Evolutionary conservation across 2,113 vertebrate species (phyloP), one percentile per base, ranked within the genome.

Genomic region (Mormoops blainvillei): DNA sequence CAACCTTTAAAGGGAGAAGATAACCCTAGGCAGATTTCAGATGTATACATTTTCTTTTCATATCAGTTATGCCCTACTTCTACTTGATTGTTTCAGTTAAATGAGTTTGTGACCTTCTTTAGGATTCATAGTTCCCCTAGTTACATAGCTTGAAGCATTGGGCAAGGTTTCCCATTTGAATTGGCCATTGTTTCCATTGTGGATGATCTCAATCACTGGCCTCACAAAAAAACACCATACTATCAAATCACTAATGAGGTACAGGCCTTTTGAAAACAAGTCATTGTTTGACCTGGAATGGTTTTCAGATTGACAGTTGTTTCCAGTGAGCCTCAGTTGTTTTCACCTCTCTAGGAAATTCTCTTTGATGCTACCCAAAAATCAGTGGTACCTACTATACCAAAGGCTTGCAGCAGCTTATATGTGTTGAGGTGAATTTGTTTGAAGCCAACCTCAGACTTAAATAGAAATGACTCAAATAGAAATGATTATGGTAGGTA

Each of bases 381-480:
- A 15, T 87, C 36, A 8, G 22, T 50, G 56, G 63, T 54, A 86
- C 50, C 87, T 71, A 12, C 73, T 84, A 13, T 73, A 87, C 52
- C 71, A 58, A 94, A 92, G 73, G 26, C 54, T 94, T 68, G 45
- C 38, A 94, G 85, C 73, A 81, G 63, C 86, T 94, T 96, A 96
- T 83, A 26, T 96, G 87, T 94, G 83, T 89, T 36, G 45, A 96
- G 93, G 87, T 95, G 87, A 87, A 97, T 97, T 97, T 98, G 93
- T 95, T 96, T 97, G 96, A 97, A 95, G 94, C 76, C 96, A 96
- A 96, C 94, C 93, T 94, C 78, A 96, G 95, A 96, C 94, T 97
- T 95, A 96, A 97, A 97, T 97, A 97, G 97, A 93, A 92, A 95
- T 97, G 97, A 98, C 96, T 98, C 97, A 98, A 87, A 97, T 95